Base-by-base conservation (phyloP, 2,113 vertebrate genomes). In the Agapornis roseicollis region DNA sequence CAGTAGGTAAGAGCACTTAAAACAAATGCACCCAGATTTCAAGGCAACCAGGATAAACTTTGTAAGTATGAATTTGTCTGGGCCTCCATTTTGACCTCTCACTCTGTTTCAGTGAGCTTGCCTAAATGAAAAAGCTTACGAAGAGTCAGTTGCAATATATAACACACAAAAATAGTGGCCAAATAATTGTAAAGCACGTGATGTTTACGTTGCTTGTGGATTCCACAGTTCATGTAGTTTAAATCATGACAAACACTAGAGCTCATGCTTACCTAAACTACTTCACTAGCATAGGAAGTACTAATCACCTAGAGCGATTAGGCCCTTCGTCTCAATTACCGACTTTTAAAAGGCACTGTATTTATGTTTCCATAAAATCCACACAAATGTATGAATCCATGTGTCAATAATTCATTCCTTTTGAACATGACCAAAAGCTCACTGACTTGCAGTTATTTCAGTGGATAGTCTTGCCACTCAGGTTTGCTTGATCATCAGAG, bases 121-220 rank as follows among this genome's bases (percentile, higher is more conserved):
- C 35, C 50, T 46, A 31, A 82, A 78, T 20, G 24, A 33, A 55
- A 84, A 81, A 7, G 35, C 42, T 86, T 47, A 46, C n/a, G 18
- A 23, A 35, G 37, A 60, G 33, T 24, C 29, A 72, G 10, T 4
- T 28, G 63, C 39, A 37, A 85, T n/a, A n/a, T n/a, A n/a, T 37
- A 71, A 68, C 5, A 55, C 4, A 4, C 7, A 11, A 70, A 39
- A 8, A 23, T 3, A 72, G n/a, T 3, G 20, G 37, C 18, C 63
- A 80, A 69, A 35, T 27, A 61, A 0, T 13, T 15, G 12, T 35
- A 72, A 72, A 81, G 14, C 25, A 56, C 1, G 0, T 2, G 7
- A 60, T 18, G 12, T 39, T 78, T 22, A 74, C 19, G 27, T 11
- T 83, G 39, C 20, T 25, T 14, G 7, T 25, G 60, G 60, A 3